These are phyloP conservation scores for Phrynocephalus forsythii DNA, from an alignment of 2,797 vertebrate genomes.

Conservation along the genomic window DNA sequence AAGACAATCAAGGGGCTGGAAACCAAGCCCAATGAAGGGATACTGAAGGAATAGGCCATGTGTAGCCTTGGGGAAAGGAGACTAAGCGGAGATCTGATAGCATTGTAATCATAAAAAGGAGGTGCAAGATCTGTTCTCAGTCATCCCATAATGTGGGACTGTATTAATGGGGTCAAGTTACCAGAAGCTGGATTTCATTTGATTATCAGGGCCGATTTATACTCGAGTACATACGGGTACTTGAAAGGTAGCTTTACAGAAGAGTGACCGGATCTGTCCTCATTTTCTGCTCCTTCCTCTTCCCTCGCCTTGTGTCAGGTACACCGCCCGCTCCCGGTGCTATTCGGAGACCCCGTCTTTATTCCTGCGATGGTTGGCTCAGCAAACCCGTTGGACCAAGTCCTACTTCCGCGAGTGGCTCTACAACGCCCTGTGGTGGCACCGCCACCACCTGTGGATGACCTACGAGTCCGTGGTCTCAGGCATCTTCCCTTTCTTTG, in stretches of 20 bases:
- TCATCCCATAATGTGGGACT: too few relatives aligned
- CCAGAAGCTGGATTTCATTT: too few relatives aligned
- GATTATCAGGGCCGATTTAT: too few relatives aligned
- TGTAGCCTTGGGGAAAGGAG: too few relatives aligned
- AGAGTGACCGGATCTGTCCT: not conserved
- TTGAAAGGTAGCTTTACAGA: too few relatives aligned
- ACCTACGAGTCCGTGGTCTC: conserved; percentile 92
- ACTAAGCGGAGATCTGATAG: too few relatives aligned
- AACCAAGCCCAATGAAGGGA: not conserved
- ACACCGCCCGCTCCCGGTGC: conserved; percentile 86
- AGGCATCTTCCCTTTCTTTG: conserved; percentile 90
- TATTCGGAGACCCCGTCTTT: conserved; percentile 89
- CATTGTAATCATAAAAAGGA: too few relatives aligned
- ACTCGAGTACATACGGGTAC: too few relatives aligned
- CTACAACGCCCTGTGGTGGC: conserved; percentile 92
- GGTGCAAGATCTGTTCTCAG: too few relatives aligned
- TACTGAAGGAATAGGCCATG: too few relatives aligned
- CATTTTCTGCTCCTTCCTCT: not conserved
- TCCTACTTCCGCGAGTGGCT: conserved; percentile 93
- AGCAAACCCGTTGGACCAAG: conserved; percentile 92
- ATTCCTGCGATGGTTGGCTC: conserved; percentile 91
- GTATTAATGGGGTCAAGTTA: too few relatives aligned
- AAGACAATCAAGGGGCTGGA: not conserved
- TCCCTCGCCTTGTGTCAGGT: conserved; percentile 69
- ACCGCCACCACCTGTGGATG: conserved; percentile 93